phyloP scores from a whole-genome alignment of 2,797 vertebrate genomes.

The Squalus acanthias region DNA sequence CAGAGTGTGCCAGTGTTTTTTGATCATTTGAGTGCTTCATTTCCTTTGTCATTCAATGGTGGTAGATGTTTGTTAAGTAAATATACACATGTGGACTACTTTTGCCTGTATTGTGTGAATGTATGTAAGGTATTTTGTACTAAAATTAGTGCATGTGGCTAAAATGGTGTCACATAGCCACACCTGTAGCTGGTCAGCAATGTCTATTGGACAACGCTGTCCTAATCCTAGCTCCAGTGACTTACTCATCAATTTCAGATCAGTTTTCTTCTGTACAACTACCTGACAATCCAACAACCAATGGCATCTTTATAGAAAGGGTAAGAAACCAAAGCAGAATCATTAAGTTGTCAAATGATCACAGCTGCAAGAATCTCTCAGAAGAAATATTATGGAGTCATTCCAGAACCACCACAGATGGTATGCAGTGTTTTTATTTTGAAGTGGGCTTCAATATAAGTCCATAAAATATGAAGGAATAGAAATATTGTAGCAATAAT shows the following conservation, averaged over 20 bases:
- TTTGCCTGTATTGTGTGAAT: neutral
- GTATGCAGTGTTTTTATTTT: neutral
- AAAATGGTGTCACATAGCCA: neutral
- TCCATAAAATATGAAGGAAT: neutral
- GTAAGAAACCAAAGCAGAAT: neutral
- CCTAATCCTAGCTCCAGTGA: neutral
- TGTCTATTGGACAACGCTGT: neutral
- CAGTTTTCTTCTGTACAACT: neutral
- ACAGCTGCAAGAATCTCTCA: neutral
- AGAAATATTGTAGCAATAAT: neutral
- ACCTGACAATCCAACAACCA: neutral
- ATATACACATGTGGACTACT: too few species aligned
- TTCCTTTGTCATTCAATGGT: neutral
- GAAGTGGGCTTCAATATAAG: neutral
- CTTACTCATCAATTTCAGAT: neutral
- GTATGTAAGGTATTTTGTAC: neutral
- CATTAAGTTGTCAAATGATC: conserved; percentile 13
- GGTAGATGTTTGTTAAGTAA: neutral
- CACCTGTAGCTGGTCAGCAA: neutral
- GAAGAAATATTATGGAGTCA: conserved; percentile 6
- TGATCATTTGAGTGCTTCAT: neutral
- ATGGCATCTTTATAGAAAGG: neutral
- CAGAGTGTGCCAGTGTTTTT: neutral
- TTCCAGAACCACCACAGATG: neutral
- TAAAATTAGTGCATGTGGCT: neutral